Conservation (phyloP, 2,797 vertebrate genomes). For the Hoplostethus atlanticus region DNA sequence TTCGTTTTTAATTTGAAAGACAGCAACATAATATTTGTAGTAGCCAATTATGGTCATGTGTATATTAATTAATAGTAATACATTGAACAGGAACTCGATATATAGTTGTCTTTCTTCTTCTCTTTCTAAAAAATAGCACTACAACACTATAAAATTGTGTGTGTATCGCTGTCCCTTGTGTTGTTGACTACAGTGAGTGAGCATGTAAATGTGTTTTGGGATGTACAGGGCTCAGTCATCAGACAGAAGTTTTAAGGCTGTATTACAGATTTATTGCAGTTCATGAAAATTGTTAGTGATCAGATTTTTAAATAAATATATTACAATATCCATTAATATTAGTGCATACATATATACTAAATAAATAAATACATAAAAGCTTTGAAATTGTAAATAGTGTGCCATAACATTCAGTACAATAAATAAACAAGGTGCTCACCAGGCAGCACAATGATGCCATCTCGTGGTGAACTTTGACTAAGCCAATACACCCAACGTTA, state of each 20-base stretch:
- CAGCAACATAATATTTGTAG: no score
- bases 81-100: no score
- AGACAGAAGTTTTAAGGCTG: neutral
- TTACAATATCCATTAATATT: conserved; percentile 1
- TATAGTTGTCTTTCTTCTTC: no score
- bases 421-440: conserved; percentile 21
- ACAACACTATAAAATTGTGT: no score
- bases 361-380: conserved; percentile 41
- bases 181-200: no score
- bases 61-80: no score
- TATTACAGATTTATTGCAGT: conserved; percentile 39
- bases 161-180: no score
- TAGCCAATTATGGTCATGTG: no score
- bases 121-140: no score
- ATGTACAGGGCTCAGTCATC: neutral
- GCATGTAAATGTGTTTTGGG: neutral
- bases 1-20: no score
- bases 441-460: conserved; percentile 27
- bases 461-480: conserved; percentile 51
- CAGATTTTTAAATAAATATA: conserved; percentile 40
- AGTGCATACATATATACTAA: conserved; percentile 44
- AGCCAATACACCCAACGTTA: conserved; percentile 45
- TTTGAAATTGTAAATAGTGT: neutral
- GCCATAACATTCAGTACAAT: conserved; percentile 12
- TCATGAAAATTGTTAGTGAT: conserved; percentile 24